These are phyloP conservation scores for Eupithecia vulgata DNA, from an alignment of 2,888 invertebrate species.

Conservation along the genomic window DNA sequence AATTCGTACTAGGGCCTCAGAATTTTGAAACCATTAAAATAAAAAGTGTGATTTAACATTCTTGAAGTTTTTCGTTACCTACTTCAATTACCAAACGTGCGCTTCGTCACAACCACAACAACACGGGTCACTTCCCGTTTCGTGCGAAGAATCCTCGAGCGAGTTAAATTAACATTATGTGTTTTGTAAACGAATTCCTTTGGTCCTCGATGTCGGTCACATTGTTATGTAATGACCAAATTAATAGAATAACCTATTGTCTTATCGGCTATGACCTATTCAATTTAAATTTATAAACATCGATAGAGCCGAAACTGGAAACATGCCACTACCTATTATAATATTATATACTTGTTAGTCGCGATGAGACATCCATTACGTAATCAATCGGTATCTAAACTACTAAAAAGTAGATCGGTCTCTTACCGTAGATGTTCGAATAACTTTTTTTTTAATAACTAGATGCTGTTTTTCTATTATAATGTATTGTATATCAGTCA, in stretches of 20 bases:
- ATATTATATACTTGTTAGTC: background rate
- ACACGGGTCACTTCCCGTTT: constrained; percentile 40
- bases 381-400: background rate
- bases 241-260: background rate
- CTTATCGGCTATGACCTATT: background rate
- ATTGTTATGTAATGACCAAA: constrained; percentile 3
- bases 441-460: no score
- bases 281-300: background rate
- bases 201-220: constrained; percentile 33
- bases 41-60: no score
- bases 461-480: no score
- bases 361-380: background rate
- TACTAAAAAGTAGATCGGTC: background rate
- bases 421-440: background rate
- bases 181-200: constrained; percentile 55
- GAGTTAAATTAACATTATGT: constrained; percentile 12
- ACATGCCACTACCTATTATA: background rate
- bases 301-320: background rate
- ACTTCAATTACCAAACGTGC: constrained; percentile 27
- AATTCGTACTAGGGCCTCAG: no score
- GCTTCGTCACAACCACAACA: constrained; percentile 27
- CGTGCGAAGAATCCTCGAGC: constrained; percentile 45
- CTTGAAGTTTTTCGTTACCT: no score
- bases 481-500: no score
- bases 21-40: no score